Percentiles rank a stretch among this genome's conserved stretches.
phyloP scores from a whole-genome alignment of 2,888 invertebrate species.

The Cryptops parisi region DNA sequence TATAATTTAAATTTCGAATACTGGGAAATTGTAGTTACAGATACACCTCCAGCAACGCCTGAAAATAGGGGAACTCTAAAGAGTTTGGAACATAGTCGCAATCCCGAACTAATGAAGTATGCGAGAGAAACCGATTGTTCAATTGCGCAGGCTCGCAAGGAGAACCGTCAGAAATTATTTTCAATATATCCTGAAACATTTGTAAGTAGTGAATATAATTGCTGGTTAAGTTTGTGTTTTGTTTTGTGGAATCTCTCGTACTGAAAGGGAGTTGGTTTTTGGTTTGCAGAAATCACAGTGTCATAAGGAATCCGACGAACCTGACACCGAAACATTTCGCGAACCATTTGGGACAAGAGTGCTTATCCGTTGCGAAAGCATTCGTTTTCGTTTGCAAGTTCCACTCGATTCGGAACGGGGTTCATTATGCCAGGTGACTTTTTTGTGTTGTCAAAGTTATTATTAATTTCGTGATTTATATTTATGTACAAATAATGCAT shows the following conservation, averaged over 20 bases:
- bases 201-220: constrained; percentile 24
- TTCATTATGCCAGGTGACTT: constrained; percentile 52
- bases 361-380: constrained; percentile 63
- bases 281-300: neutral
- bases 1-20: no score
- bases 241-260: no score
- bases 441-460: no score
- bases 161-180: constrained; percentile 64
- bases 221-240: neutral
- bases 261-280: no score
- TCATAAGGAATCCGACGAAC: constrained; percentile 23
- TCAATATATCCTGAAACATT: constrained; percentile 48
- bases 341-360: constrained; percentile 79
- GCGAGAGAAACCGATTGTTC: constrained; percentile 79
- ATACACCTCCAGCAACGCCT: constrained; percentile 19
- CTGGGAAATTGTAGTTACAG: no score
- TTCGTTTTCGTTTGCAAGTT: constrained; percentile 70
- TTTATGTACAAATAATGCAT: no score
- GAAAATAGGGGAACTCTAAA: constrained; percentile 52
- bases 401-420: constrained; percentile 60
- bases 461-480: no score
- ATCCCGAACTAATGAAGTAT: constrained; percentile 78
- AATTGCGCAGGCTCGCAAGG: constrained; percentile 63
- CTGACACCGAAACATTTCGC: constrained; percentile 38
- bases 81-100: constrained; percentile 80